Base-by-base conservation (phyloP, 2,113 vertebrate genomes). In the Prolemur simus region DNA sequence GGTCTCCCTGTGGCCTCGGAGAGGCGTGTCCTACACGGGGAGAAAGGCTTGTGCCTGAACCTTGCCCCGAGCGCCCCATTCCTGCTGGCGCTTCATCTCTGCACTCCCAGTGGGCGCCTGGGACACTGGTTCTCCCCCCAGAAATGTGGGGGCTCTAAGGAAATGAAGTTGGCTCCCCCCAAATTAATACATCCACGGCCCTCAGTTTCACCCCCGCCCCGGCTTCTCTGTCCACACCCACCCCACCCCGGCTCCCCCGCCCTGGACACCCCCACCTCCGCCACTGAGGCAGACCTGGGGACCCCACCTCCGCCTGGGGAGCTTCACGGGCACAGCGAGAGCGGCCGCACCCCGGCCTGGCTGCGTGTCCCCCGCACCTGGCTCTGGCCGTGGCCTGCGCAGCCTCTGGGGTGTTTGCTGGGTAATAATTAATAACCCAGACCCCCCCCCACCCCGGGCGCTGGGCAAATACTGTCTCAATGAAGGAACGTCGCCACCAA, bases 391-490 rank as follows among this genome's bases (percentile, higher is more conserved):
- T 3, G 14, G 58, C 58, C 69, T 1, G 13, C 42, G 15, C 74
- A 25, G 47, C 39, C 73, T 83, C 83, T 0, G 5, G 4, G 21
- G 42, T 91, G 42, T 78, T 88, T 73, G 80, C 74, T 20, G 85
- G 80, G 32, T 39, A 83, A 87, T 94, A 92, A 84, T 80, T 64
- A 60, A 96, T 92, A 92, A 93, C 63, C 21, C 5, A 47, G 58
- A 47, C 54, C 68, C 71, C 74, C 83, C 66, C 52, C 42, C 42
- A n/a, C n/a, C n/a, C 93, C 42, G 27, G 56, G 14, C 4, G 37
- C 91, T 94, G 63, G 0, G 89, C 96, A 96, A 94, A 93, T 9
- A 96, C 4, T 32, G 69, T n/a, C 81, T 21, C 84, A 71, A 64
- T 60, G 93, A 52, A 95, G 91, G 71, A 49, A 34, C 34, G 14